Evolutionary conservation across 2,113 vertebrate species (phyloP), one percentile per base, ranked within the genome.

Genomic region (Aptenodytes patagonicus): DNA sequence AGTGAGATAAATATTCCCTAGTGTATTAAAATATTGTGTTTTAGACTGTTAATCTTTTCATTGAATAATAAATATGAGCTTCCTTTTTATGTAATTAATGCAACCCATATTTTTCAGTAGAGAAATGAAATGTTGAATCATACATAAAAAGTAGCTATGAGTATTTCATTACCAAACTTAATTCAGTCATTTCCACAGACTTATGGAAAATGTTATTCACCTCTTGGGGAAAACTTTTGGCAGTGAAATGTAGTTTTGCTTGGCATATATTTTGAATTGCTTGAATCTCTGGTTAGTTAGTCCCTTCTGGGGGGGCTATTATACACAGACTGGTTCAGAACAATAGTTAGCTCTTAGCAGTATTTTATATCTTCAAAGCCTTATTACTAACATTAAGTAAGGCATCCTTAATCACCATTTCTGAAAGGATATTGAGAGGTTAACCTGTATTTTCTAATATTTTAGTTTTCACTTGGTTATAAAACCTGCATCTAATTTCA

Each of bases 141-240:
- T 95, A 97, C 96, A 97, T 98, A 92, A 95, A 97, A 97, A 96
- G 75, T 97, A 97, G 89, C 90, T 98, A 77, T 93, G 95, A 95
- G 92, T 97, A 96, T 98, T 98, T 98, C 94, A 98, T 98, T 98
- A 98, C 86, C 94, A 97, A 98, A 97, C 91, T 90, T 95, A 98
- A 95, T 98, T 98, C 92, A 97, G 75, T 96, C 94, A 61, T 98
- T 98, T 98, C 92, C 94, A 97, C 89, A 94, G 91, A 96, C 90
- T 97, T 98, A 96, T 70, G 96, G 97, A 98, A 98, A 98, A 98
- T 94, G 78, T 96, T 97, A 97, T 96, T 98, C 95, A 97, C 80
- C 97, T 98, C 96, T 97, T 97, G 96, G 92, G 98, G 91, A 97
- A 98, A 97, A 89, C 87, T 87, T 98, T 95, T 97, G 95, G 97